phyloP scores from a whole-genome alignment of 2,888 invertebrate species.

The Pherbina coryleti region DNA sequence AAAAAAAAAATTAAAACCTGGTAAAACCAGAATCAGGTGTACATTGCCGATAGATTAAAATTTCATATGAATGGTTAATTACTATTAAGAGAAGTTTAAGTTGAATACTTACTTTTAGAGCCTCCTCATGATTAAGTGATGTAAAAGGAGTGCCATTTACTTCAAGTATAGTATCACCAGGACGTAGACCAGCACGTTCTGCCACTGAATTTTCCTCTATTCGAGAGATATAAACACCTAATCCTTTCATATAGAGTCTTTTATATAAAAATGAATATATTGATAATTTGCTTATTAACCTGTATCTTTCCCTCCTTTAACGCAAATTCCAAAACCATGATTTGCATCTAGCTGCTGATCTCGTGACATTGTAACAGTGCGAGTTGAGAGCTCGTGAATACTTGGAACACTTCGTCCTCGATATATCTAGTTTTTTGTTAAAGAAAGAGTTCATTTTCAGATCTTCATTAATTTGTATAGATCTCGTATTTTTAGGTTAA shows the following conservation, averaged over 20 bases:
- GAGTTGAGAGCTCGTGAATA: conserved; percentile 82
- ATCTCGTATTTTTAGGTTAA: background rate
- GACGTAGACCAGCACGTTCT: conserved; percentile 87
- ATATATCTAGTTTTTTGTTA: conserved; percentile 66
- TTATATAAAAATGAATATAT: background rate
- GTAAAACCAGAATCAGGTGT: too few species aligned
- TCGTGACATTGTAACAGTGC: conserved; percentile 88
- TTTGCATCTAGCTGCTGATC: conserved; percentile 78
- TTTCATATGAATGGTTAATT: too few species aligned
- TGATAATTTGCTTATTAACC: conserved; percentile 70
- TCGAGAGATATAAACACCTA: conserved; percentile 91
- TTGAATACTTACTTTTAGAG: conserved; percentile 80
- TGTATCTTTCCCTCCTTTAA: conserved; percentile 91
- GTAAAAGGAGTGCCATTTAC: conserved; percentile 95
- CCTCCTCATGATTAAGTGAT: conserved; percentile 92
- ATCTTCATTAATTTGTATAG: too few species aligned
- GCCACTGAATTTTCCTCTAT: conserved; percentile 92
- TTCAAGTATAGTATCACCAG: conserved; percentile 94
- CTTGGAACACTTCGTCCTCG: conserved; percentile 74
- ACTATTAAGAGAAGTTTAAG: too few species aligned
- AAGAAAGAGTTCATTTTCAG: background rate
- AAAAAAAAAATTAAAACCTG: too few species aligned
- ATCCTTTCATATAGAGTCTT: conserved; percentile 72
- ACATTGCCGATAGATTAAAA: too few species aligned
- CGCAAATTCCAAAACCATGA: conserved; percentile 91